These are phyloP conservation scores for Lepisosteus oculatus DNA, from an alignment of 2,113 vertebrate genomes.

Conservation along the genomic window DNA sequence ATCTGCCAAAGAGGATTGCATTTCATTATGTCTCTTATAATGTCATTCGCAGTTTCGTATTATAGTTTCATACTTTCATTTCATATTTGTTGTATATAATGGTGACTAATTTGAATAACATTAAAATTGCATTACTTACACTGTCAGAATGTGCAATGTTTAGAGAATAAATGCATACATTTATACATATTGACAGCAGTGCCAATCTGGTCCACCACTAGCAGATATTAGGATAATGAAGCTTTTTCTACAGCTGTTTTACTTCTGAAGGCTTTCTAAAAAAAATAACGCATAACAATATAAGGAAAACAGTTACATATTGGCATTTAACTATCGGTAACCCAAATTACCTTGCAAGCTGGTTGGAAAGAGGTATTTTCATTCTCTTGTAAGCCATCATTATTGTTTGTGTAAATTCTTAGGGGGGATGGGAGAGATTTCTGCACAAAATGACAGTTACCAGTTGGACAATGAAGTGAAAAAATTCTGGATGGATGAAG, in stretches of 20 bases:
- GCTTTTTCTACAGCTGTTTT: not conserved
- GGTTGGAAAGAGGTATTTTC: too few relatives aligned
- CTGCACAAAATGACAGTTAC: too few relatives aligned
- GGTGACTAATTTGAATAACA: slow-evolving; percentile 8
- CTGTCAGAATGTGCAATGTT: slow-evolving; percentile 2
- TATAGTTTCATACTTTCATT: slow-evolving; percentile 13
- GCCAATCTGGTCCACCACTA: not conserved
- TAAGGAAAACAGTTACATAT: too few relatives aligned
- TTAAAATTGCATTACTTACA: slow-evolving; percentile 2
- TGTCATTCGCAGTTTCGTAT: not conserved
- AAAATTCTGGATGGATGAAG: too few relatives aligned
- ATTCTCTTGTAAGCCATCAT: too few relatives aligned
- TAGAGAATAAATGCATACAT: slow-evolving; percentile 3
- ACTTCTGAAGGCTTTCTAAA: not conserved
- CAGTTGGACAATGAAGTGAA: too few relatives aligned
- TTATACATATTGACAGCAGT: slow-evolving; percentile 8
- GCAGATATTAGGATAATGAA: not conserved
- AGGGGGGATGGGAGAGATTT: too few relatives aligned
- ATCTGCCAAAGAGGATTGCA: slow-evolving; percentile 23
- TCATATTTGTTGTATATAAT: slow-evolving; percentile 14
- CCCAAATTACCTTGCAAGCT: too few relatives aligned
- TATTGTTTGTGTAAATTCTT: too few relatives aligned
- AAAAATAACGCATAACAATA: not conserved
- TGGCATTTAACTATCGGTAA: too few relatives aligned
- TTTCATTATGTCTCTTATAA: slow-evolving; percentile 24